A percentile compares a stretch with the other conserved stretches of the same genome.
Evolutionary conservation across 1,140 invertebrate species (phyloP).

Genomic region (Drusus annulatus): DNA sequence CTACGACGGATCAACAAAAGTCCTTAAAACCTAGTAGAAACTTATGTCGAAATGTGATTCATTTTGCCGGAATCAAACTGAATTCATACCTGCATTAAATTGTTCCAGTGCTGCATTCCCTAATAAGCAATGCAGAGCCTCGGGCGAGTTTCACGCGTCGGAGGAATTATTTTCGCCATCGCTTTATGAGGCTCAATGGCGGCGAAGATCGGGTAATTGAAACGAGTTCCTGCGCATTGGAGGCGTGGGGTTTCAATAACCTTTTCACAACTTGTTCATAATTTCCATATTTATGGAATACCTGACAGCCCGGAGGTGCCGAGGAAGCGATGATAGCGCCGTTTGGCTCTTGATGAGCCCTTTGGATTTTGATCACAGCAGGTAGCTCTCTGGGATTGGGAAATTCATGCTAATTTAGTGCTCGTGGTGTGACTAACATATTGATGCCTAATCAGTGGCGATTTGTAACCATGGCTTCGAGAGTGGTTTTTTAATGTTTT

Average conservation of each 20-base stretch:
- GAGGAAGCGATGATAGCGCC: neutral
- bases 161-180: slow-evolving; percentile 46
- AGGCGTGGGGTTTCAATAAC: slow-evolving; percentile 39
- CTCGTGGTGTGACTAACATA: no score
- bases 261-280: slow-evolving; percentile 33
- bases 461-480: no score
- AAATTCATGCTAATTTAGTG: no score
- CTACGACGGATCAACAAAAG: no score
- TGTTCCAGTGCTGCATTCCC: no score
- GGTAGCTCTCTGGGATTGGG: no score
- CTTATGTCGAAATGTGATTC: no score
- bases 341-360: slow-evolving; percentile 8
- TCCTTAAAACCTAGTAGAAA: no score
- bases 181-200: slow-evolving; percentile 44
- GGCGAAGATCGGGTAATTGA: slow-evolving; percentile 49
- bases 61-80: no score
- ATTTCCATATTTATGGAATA: slow-evolving; percentile 18
- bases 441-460: no score
- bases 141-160: neutral
- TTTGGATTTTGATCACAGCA: neutral
- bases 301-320: slow-evolving; percentile 20
- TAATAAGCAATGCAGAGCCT: neutral
- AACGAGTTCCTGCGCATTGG: slow-evolving; percentile 42
- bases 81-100: no score
- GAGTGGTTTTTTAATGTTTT: no score